Evolutionary conservation across 2,888 invertebrate genomes (phyloP), one percentile per base, ranked within the genome.

Genomic region (Candidula unifasciata): DNA sequence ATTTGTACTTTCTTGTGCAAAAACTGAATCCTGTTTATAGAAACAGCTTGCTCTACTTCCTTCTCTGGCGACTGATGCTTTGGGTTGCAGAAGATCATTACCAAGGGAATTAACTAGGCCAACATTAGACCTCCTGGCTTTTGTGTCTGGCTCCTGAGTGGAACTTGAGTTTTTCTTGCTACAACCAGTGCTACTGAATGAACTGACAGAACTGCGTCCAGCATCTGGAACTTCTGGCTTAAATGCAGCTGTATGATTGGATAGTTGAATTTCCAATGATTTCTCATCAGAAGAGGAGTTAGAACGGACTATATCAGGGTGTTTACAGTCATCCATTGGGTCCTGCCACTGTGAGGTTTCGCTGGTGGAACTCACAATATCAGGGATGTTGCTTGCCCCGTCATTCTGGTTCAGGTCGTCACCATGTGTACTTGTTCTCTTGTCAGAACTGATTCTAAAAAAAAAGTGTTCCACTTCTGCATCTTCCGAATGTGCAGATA

Each of bases 251-350:
- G 18, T 54, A 21, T 54, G 21, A 30, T 30, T 1, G 27, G 27
- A 18, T 18, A 54, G 18, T 0, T 10, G 52, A 30, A 21, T 24
- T 21, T 78, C 37, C 27, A 44, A 24, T 44, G 68, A 79, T 33
- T 44, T 79, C 18, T 79, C 79, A 79, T 79, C 79, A 27, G 68
- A 66, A 13, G 44, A 37, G 24, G 68, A 79, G 68, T 30, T 79
- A 27, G 79, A 79, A 18, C 79, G 44, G 18, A 79, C 79, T 66
- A 79, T 52, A 21, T 79, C 79, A 30, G 79, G 78, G 64, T 78
- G 35, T 16, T 52, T 78, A 30, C 2, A 5, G 24, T 8, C 37
- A 10, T 64, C 78, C 13, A 13, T 35, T n/a, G 24, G n/a, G 21
- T 76, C 18, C 30, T 57, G 57, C 30, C 57, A 76, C n/a, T 35